Percentiles rank a stretch among this genome's conserved stretches.
These are phyloP conservation scores for Oryzias dopingdopingensis DNA, from an alignment of 2,797 vertebrate species.

Conservation along the genomic window DNA sequence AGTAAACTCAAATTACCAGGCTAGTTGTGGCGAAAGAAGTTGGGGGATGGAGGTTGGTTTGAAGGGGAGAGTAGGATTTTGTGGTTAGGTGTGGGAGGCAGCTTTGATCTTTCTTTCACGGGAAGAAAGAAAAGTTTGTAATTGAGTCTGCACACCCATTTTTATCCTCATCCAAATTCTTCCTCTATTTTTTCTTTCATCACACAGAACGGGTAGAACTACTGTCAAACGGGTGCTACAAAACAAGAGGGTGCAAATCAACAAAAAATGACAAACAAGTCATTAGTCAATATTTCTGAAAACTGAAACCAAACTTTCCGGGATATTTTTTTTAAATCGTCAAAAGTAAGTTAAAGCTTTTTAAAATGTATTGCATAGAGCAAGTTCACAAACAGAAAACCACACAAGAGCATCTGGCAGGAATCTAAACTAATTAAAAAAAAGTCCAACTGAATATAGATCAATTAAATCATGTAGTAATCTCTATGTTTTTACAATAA, in stretches of 20 bases:
- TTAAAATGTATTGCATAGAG: too few relatives aligned
- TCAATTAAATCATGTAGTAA: too few relatives aligned
- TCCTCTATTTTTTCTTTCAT: constrained; percentile 13
- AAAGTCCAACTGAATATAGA: too few relatives aligned
- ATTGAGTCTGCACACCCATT: constrained; percentile 59
- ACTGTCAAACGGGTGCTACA: constrained; percentile 23
- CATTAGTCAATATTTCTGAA: background rate
- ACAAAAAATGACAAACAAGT: constrained; percentile 9
- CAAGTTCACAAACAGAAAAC: too few relatives aligned
- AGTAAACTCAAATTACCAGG: constrained; percentile 44
- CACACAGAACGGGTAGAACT: constrained; percentile 34
- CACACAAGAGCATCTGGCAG: too few relatives aligned
- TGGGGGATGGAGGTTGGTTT: constrained; percentile 12
- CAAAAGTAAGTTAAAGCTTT: too few relatives aligned
- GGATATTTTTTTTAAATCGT: too few relatives aligned
- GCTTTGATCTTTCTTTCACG: constrained; percentile 73
- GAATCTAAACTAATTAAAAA: too few relatives aligned
- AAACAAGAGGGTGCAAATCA: constrained; percentile 27
- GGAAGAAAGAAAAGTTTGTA: constrained; percentile 59
- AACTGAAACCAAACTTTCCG: too few relatives aligned
- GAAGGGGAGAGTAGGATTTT: constrained; percentile 6
- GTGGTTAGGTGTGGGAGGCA: constrained; percentile 12
- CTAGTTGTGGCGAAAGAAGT: constrained; percentile 26
- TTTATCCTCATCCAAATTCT: constrained; percentile 50
- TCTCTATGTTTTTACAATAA: too few relatives aligned